Percentiles rank a stretch among this genome's conserved stretches.
These are phyloP conservation scores for Monopterus albus DNA, from an alignment of 2,113 vertebrate species.

Conservation along the genomic window DNA sequence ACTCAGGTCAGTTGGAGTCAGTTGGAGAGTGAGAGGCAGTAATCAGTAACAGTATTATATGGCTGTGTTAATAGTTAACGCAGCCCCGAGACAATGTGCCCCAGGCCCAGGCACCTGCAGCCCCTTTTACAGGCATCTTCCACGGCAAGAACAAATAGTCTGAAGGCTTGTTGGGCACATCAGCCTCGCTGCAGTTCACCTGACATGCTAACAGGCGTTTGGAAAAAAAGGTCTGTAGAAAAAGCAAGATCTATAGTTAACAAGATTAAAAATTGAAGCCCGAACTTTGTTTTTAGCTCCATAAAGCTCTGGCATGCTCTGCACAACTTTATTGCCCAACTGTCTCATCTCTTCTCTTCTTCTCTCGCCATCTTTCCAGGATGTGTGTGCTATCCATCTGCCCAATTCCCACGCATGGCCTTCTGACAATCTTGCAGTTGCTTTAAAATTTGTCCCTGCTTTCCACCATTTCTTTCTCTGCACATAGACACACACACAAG, in stretches of 20 bases:
- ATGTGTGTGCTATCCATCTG: too few species aligned
- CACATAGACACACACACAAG: constrained; percentile 18
- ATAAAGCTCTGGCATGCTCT: constrained; percentile 13
- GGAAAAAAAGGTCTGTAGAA: neutral
- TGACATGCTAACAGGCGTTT: constrained; percentile 52
- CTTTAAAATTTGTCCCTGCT: constrained; percentile 30
- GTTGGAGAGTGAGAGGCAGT: constrained; percentile 70
- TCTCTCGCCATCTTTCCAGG: neutral
- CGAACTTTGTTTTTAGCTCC: constrained; percentile 31
- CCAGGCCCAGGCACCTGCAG: constrained; percentile 75
- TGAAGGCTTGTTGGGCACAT: constrained; percentile 63
- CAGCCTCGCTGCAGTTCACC: constrained; percentile 20
- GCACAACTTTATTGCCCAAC: constrained; percentile 5
- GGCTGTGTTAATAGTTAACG: constrained; percentile 82
- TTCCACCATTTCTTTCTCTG: neutral
- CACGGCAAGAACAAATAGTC: constrained; percentile 69
- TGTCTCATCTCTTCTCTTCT: constrained; percentile 12
- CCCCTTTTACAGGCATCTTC: constrained; percentile 74
- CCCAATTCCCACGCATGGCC: too few species aligned
- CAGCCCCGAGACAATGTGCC: constrained; percentile 67
- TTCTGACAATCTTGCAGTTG: constrained; percentile 64
- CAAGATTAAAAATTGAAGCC: constrained; percentile 10
- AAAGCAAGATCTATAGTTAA: neutral
- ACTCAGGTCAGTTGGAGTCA: constrained; percentile 74
- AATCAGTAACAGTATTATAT: constrained; percentile 86